These are phyloP conservation scores for Eptesicus fuscus DNA, from an alignment of 2,113 vertebrate species.

Conservation along the genomic window DNA sequence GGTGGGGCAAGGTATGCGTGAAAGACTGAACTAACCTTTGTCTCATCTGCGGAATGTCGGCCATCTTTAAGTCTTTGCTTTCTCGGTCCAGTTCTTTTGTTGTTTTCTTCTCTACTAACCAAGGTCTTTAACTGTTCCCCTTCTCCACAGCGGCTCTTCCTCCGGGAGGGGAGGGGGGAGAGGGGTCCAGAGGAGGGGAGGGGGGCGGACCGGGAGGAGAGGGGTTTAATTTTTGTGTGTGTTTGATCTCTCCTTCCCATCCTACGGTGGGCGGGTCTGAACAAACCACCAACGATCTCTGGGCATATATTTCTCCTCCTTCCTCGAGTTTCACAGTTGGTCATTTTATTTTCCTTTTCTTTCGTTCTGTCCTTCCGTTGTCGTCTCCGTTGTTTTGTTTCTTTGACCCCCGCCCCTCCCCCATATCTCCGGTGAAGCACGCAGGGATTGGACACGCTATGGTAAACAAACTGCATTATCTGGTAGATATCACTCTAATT, in stretches of 20 bases:
- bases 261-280: slow-evolving; percentile 58
- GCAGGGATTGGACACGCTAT: slow-evolving; percentile 99
- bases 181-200: neutral
- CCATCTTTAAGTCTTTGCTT: slow-evolving; percentile 74
- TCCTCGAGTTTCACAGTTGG: slow-evolving; percentile 86
- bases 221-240: slow-evolving; percentile 44
- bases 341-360: slow-evolving; percentile 86
- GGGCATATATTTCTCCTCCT: slow-evolving; percentile 72
- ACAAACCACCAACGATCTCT: slow-evolving; percentile 49
- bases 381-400: slow-evolving; percentile 72
- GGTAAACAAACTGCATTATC: slow-evolving; percentile 99
- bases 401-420: slow-evolving; percentile 66
- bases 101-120: slow-evolving; percentile 83
- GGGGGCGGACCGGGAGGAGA: neutral
- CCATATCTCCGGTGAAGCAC: slow-evolving; percentile 86
- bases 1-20: slow-evolving; percentile 68
- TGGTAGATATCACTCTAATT: slow-evolving; percentile 99
- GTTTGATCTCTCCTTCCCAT: slow-evolving; percentile 44
- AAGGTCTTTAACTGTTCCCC: slow-evolving; percentile 81
- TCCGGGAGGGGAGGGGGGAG: slow-evolving; percentile 15
- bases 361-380: slow-evolving; percentile 72
- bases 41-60: slow-evolving; percentile 90
- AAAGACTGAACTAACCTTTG: slow-evolving; percentile 87
- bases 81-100: slow-evolving; percentile 71
- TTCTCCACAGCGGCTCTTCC: slow-evolving; percentile 58